Evolutionary conservation across 2,888 invertebrate species (phyloP), one percentile per base, ranked within the genome.

Genomic region (Pollenia amentaria): DNA sequence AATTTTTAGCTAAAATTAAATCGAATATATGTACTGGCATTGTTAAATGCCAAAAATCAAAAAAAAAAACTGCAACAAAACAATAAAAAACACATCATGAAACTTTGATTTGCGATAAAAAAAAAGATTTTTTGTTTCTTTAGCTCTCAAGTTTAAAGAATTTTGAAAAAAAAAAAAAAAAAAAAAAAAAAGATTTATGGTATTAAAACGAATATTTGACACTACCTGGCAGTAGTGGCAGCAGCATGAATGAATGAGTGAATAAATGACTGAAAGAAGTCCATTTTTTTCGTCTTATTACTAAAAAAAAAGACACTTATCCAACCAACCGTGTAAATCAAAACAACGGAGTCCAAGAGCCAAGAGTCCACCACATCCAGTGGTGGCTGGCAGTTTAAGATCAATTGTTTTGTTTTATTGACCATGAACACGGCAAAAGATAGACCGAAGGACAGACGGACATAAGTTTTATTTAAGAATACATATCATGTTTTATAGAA

Each of bases 121-220:
- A 29, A 29, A 67, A 38, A 14, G 7, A 10, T 62, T 65, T 73
- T 40, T 55, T 65, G 14, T 29, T 21, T 72, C n/a, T 55, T 73
- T 46, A 10, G 6, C 9, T 64, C 9, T 29, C 29, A 29, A 29
- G 29, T 29, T 29, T 29, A 29, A 29, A 29, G 29, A 29, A 29
- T 29, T 29, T 29, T 3, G 38, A 40, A 10, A 38, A 2, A 40
- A n/a, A 8, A n/a, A 55, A 69, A 38, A 57, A 46, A 73, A 21
- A 53, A 16, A 14, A 44, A 53, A 53, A 16, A 83, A 75, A 62
- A 84, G 84, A 87, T 87, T 87, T 64, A 87, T 87, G 67, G 77
- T 81, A 76, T 84, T 77, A 80, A 87, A 87, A 11, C 29, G 81
- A 87, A 87, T 84, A 84, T 87, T 87, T 87, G 87, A 73, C 87